phyloP scores from a whole-genome alignment of 2,888 invertebrate species.

The Elgonia sp. region DNA sequence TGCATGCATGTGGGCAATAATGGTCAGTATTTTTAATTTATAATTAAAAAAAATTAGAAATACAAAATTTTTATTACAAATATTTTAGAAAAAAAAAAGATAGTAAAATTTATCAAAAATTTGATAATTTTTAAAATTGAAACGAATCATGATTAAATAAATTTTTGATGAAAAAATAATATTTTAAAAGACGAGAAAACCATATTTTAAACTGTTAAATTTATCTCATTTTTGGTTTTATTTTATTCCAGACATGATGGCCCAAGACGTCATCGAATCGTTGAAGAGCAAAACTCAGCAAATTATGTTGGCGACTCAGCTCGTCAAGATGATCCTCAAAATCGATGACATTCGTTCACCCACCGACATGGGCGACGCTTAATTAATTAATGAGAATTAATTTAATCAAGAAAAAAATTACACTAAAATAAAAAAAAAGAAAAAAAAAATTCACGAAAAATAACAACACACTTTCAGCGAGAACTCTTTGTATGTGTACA shows the following conservation, averaged over 20 bases:
- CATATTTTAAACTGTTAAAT: too few species aligned
- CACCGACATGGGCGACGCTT: constrained; percentile 80
- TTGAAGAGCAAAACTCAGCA: constrained; percentile 99
- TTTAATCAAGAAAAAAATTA: neutral
- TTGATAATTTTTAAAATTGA: too few species aligned
- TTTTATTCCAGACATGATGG: constrained; percentile 93
- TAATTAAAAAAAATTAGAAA: neutral
- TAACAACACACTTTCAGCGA: too few species aligned
- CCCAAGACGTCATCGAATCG: constrained; percentile 98
- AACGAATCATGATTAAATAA: too few species aligned
- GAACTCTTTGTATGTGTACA: too few species aligned
- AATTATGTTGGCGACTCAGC: constrained; percentile 97
- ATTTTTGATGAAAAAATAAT: too few species aligned
- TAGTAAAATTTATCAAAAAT: too few species aligned
- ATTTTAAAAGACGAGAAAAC: too few species aligned
- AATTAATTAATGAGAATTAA: constrained; percentile 30
- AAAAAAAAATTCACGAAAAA: neutral
- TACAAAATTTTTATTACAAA: neutral
- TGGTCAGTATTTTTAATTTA: constrained; percentile 80
- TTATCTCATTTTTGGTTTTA: neutral
- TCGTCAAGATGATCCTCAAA: constrained; percentile 99
- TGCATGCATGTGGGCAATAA: constrained; percentile 94
- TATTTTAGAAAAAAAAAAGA: too few species aligned
- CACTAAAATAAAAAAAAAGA: neutral
- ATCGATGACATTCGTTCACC: constrained; percentile 97